Evolutionary conservation across 2,797 vertebrate species (phyloP).

Genomic region (Siniperca scherzeri): DNA sequence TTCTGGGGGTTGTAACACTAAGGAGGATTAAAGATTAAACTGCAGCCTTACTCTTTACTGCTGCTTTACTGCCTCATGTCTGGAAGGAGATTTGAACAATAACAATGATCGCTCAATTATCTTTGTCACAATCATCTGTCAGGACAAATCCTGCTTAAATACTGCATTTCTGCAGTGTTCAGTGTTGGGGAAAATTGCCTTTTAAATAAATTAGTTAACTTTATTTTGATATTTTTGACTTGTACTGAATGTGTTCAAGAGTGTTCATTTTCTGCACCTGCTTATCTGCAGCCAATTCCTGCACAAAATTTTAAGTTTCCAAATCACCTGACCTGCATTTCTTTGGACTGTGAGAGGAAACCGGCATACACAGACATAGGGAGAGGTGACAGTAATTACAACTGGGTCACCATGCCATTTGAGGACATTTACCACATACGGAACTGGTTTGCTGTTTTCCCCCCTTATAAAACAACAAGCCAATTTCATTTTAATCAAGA

Average conservation of each 20-base stretch:
- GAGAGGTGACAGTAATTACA: neutral
- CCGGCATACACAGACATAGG: too few relatives aligned
- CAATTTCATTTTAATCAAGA: neutral
- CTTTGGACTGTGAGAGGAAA: neutral
- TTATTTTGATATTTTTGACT: neutral
- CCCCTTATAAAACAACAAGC: neutral
- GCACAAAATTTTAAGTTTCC: neutral
- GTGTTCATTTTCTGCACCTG: neutral
- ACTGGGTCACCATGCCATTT: neutral
- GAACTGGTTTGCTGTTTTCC: neutral
- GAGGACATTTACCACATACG: neutral
- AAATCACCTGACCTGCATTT: neutral
- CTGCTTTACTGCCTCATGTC: constrained; percentile 16
- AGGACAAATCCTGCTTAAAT: constrained; percentile 3
- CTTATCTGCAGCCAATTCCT: neutral
- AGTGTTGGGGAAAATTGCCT: neutral
- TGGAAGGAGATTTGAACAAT: constrained; percentile 45
- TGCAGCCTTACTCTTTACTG: constrained; percentile 14
- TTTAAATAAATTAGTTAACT: neutral
- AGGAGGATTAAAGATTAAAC: constrained; percentile 73
- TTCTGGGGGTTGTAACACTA: too few relatives aligned
- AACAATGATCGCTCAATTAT: constrained; percentile 27
- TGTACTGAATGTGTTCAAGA: neutral
- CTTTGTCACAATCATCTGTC: constrained; percentile 37
- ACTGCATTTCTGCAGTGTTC: neutral